These are phyloP conservation scores for Galbula dea DNA, from an alignment of 2,113 vertebrate species.

Conservation along the genomic window DNA sequence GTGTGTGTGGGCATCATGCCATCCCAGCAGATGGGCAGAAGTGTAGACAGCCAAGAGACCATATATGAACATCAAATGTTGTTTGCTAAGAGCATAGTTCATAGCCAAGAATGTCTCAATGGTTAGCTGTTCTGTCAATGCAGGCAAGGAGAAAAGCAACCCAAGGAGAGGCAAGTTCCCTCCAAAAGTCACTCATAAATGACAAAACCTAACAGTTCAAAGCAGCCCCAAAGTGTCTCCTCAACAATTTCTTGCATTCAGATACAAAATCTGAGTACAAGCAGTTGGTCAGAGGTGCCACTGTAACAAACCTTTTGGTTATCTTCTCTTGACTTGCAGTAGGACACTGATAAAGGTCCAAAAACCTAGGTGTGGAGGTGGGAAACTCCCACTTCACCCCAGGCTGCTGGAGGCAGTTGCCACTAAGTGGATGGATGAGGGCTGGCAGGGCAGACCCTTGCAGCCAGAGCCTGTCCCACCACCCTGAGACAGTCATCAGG, in stretches of 20 bases:
- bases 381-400: not conserved
- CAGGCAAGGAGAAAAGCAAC: constrained; percentile 13
- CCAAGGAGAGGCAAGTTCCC: not conserved
- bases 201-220: not conserved
- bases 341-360: not conserved
- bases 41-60: constrained; percentile 21
- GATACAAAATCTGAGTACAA: not conserved
- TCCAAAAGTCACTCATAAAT: not conserved
- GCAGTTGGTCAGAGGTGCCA: not conserved
- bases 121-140: not conserved
- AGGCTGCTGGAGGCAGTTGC: not conserved
- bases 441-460: not conserved
- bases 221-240: not conserved
- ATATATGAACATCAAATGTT: constrained; percentile 54
- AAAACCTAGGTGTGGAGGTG: not conserved
- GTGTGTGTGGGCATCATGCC: not conserved
- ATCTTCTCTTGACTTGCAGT: not conserved
- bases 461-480: not conserved
- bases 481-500: not conserved
- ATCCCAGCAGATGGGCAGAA: constrained; percentile 50
- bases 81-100: constrained; percentile 42
- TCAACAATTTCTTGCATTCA: not conserved
- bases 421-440: not conserved
- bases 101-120: constrained; percentile 49
- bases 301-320: not conserved